These are phyloP conservation scores for Poecilia wingei DNA, from an alignment of 2,797 vertebrate genomes.

Conservation along the genomic window DNA sequence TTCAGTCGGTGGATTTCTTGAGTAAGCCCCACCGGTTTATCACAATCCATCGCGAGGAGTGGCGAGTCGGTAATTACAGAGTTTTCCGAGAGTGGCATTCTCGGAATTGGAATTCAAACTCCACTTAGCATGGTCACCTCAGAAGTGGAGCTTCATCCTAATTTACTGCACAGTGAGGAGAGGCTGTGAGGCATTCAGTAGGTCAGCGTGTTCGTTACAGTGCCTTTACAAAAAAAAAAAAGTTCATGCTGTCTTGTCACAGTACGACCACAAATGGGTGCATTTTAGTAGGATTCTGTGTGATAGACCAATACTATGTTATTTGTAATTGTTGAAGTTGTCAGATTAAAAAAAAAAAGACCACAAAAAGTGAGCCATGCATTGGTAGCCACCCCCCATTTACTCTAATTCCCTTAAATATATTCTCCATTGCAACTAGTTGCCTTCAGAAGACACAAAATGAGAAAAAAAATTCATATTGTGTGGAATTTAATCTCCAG, in stretches of 20 bases:
- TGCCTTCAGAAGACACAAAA: neutral
- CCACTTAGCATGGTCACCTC: constrained; percentile 57
- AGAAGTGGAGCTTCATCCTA: constrained; percentile 49
- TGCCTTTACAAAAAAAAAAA: neutral
- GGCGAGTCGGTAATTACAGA: constrained; percentile 80
- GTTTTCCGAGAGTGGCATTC: constrained; percentile 70
- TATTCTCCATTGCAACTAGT: neutral
- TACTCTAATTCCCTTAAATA: neutral
- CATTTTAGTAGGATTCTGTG: neutral
- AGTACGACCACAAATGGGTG: neutral
- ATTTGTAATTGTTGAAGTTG: neutral
- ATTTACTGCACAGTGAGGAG: constrained; percentile 42
- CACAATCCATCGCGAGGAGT: constrained; percentile 75
- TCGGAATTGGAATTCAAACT: constrained; percentile 73
- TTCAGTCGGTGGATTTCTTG: constrained; percentile 77
- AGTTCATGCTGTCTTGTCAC: neutral
- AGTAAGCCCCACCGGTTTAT: constrained; percentile 80
- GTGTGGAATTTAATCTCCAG: neutral
- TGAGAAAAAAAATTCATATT: neutral
- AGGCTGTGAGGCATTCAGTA: constrained; percentile 32
- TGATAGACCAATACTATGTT: neutral
- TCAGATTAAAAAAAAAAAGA: neutral
- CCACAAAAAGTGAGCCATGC: neutral
- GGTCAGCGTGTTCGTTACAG: constrained; percentile 43
- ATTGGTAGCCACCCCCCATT: neutral